Base-by-base conservation (phyloP, 2,797 vertebrate genomes). In the Naso thynnoides region DNA sequence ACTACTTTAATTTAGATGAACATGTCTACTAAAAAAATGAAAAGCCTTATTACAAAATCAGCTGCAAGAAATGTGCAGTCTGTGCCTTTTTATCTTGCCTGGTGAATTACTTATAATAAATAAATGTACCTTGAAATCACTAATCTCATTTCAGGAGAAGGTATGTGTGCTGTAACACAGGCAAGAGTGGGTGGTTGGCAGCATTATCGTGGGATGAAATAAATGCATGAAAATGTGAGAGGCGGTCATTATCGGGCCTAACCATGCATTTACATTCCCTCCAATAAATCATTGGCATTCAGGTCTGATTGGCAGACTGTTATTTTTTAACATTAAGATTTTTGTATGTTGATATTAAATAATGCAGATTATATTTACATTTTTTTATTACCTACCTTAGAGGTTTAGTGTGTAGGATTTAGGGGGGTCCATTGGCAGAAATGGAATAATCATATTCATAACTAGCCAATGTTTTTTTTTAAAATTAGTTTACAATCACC, bases 91-190 rank as follows among this genome's bases (percentile, higher is more conserved):
- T 5, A 23, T 66, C 14, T 23, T n/a, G 6, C 18, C 26, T 10
- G n/a, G 14, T 61, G 41, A 73, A 73, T 66, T 18, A 38, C 21
- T 41, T 18, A 54, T 26, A 31, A 55, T 56, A 9, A 29, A 36
- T 66, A 49, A 11, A 4, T 68, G 23, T 41, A 16, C 49, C 24
- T 29, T 67, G 31, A 68, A 68, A 49, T 15, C 63, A 19, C n/a
- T 27, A 26, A 50, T 58, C 45, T 36, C 13, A 41, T n/a, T 39
- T n/a, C 54, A 56, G 42, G 8, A 8, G 4, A 49, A 9, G 6
- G 21, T 49, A 36, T 23, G 24, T 47, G 44, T 50, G 16, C 19
- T 44, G 13, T 33, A n/a, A 54, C 36, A 52, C 13, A 11, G 45
- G 24, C 10, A 5, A 42, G 29, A 60, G 53, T 26, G 29, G 52